Evolutionary conservation across 1,140 invertebrate species (phyloP), one percentile per base, ranked within the genome.

Genomic region (Bombus fervidus): DNA sequence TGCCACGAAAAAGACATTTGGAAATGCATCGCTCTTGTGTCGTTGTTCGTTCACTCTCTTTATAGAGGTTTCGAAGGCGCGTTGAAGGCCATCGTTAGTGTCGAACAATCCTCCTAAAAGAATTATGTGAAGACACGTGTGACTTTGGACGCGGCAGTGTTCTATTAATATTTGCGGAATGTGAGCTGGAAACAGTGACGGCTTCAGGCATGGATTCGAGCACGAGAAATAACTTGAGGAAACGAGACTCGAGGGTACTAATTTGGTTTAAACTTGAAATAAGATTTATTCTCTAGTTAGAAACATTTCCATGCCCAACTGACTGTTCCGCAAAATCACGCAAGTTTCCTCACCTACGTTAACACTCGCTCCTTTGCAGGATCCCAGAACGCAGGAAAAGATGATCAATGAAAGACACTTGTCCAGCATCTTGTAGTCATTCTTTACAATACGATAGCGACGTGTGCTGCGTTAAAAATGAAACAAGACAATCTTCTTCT

Each of bases 51-150:
- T 92, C 31, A 92, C 84, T 12, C 75, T 13, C 41, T 37, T 87
- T 25, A 85, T 69, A 6, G 92, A 92, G n/a, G 83, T 79, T 43
- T 91, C 80, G 77, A 93, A 93, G 28, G 86, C 79, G 15, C 81
- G 76, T 62, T 87, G 69, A 8, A 93, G 78, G 1, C 0, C 64
- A 18, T 90, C 88, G 76, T 92, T 89, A 31, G 80, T 57, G 39
- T 93, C 91, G 41, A 93, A 93, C 15, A 93, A 39, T 57, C 92
- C 92, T 22, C 88, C 93, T 93, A 39, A 64, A 86, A 86, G 34
- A 62, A 64, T 47, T 28, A 18, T 31, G 28, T 10, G 31, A 28
- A 39, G 13, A 39, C n/a, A 76, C 37, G 53, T 74, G 59, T 43
- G 39, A 43, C 25, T 64, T 64, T n/a, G n/a, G 13, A 25, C 8